phyloP scores from a whole-genome alignment of 2,797 vertebrate genomes.

The Cetoscarus ocellatus region DNA sequence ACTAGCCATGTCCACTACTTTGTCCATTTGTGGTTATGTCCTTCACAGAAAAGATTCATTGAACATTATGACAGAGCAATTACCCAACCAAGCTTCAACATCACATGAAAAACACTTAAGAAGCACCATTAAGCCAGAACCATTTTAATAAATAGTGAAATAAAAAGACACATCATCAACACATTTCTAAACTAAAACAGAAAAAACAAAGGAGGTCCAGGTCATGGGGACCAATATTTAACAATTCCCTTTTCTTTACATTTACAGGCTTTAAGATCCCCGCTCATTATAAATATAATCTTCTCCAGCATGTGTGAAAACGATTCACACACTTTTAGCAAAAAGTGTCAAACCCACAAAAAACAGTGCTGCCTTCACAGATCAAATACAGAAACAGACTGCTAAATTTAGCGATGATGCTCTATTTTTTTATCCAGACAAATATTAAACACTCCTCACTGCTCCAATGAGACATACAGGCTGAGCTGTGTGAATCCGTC shows the following conservation, averaged over 20 bases:
- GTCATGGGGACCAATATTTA: constrained; percentile 24
- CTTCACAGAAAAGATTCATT: not conserved
- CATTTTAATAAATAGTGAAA: constrained; percentile 71
- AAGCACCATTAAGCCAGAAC: constrained; percentile 5
- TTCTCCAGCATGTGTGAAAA: constrained; percentile 22
- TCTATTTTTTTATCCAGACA: constrained; percentile 37
- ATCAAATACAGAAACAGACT: constrained; percentile 46
- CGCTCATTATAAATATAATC: constrained; percentile 29
- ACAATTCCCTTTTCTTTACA: constrained; percentile 24
- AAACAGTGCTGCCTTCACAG: constrained; percentile 16
- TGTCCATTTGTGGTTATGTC: no score
- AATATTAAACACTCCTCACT: constrained; percentile 38
- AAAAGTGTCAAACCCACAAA: constrained; percentile 42
- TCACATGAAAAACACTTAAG: not conserved
- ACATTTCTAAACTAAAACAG: constrained; percentile 36
- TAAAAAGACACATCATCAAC: constrained; percentile 46
- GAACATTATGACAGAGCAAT: constrained; percentile 18
- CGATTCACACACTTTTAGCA: constrained; percentile 39
- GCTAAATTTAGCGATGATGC: constrained; percentile 47
- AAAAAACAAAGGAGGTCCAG: constrained; percentile 27
- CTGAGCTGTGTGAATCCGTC: constrained; percentile 11
- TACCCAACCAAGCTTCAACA: constrained; percentile 11
- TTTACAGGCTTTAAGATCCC: constrained; percentile 11
- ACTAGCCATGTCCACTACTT: no score
- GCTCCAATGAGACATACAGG: constrained; percentile 41